phyloP scores from a whole-genome alignment of 2,888 invertebrate genomes.

The Congeria kusceri region DNA sequence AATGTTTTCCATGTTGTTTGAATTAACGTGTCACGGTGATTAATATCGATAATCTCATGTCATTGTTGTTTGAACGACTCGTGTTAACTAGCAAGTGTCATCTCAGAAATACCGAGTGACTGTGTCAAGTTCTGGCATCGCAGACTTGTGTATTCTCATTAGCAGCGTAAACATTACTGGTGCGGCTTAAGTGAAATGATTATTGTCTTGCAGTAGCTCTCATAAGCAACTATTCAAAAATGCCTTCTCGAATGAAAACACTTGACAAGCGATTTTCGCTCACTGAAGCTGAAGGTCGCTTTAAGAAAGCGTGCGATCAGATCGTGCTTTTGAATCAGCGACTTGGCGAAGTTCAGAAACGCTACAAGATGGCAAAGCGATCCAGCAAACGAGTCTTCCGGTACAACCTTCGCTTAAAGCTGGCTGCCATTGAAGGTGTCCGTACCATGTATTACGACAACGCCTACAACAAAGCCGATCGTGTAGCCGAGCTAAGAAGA shows the following conservation, averaged over 20 bases:
- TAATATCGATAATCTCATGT: slow-evolving; percentile 22
- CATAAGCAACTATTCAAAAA: slow-evolving; percentile 16
- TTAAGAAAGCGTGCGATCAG: slow-evolving; percentile 74
- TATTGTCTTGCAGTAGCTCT: slow-evolving; percentile 18
- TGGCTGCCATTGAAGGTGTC: slow-evolving; percentile 76
- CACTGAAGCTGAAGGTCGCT: slow-evolving; percentile 63
- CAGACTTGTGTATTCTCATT: slow-evolving; percentile 10
- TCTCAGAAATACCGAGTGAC: slow-evolving; percentile 19
- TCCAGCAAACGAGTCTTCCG: slow-evolving; percentile 71
- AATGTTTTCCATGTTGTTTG: neutral
- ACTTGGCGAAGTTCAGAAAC: slow-evolving; percentile 67
- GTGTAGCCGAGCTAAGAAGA: slow-evolving; percentile 64
- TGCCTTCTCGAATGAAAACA: slow-evolving; percentile 39
- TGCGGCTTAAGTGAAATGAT: neutral
- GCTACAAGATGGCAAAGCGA: slow-evolving; percentile 72
- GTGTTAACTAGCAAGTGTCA: slow-evolving; percentile 43
- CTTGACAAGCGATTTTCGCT: slow-evolving; percentile 39
- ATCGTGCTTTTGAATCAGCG: slow-evolving; percentile 73
- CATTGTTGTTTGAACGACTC: slow-evolving; percentile 38
- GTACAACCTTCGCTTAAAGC: slow-evolving; percentile 72
- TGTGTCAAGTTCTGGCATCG: slow-evolving; percentile 16
- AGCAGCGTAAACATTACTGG: slow-evolving; percentile 7
- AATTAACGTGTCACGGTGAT: slow-evolving; percentile 13
- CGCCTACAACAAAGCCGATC: slow-evolving; percentile 73
- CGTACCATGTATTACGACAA: slow-evolving; percentile 78